These are phyloP conservation scores for Sinohyriopsis cumingii DNA, from an alignment of 2,888 invertebrate genomes.

Conservation along the genomic window DNA sequence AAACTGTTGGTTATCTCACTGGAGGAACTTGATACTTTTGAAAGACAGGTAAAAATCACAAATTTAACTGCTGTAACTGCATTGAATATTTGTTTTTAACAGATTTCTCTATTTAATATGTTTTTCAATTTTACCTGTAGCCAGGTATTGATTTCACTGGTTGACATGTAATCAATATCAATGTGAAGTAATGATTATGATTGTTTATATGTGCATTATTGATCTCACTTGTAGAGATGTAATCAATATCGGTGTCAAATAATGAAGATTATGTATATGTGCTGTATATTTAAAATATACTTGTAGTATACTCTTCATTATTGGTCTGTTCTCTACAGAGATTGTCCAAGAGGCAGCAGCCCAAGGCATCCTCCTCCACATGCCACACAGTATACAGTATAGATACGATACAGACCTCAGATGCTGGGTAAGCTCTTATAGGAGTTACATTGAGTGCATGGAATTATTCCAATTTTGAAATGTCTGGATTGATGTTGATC, in stretches of 20 bases:
- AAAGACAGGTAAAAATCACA: slow-evolving; percentile 79
- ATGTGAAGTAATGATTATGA: no score
- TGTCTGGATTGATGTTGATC: no score
- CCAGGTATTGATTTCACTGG: no score
- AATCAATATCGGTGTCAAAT: not conserved
- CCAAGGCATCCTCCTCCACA: not conserved
- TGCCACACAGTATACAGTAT: slow-evolving; percentile 41
- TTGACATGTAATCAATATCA: no score
- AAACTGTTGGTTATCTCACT: slow-evolving; percentile 78
- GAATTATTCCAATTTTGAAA: no score
- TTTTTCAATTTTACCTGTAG: no score
- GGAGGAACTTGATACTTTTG: slow-evolving; percentile 78
- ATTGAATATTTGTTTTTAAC: not conserved
- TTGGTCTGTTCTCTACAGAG: slow-evolving; percentile 36
- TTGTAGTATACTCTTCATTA: not conserved
- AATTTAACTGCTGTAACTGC: no score
- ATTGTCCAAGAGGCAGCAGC: slow-evolving; percentile 36
- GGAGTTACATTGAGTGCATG: no score
- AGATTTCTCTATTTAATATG: no score
- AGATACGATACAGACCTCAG: slow-evolving; percentile 37
- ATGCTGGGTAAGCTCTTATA: slow-evolving; percentile 43
- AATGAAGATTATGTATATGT: not conserved
- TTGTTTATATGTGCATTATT: no score
- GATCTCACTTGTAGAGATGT: no score
- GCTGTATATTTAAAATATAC: not conserved